These are phyloP conservation scores for Anoplius nigerrimus DNA, from an alignment of 2,888 invertebrate species.

Conservation along the genomic window DNA sequence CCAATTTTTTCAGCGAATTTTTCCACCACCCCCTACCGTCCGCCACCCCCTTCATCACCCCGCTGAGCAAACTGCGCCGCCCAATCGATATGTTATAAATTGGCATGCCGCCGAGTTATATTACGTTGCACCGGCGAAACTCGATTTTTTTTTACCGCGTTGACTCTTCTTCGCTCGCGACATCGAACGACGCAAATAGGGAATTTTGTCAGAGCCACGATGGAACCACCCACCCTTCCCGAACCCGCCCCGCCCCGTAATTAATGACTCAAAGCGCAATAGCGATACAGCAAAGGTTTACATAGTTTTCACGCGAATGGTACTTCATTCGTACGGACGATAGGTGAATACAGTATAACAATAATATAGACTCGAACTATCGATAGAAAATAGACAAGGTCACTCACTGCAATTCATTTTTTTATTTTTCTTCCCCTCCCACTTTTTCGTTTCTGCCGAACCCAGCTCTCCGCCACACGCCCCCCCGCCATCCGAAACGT, in stretches of 20 bases:
- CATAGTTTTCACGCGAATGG: conserved; percentile 61
- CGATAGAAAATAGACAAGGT: conserved; percentile 72
- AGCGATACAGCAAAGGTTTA: conserved; percentile 60
- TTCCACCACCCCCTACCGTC: no score
- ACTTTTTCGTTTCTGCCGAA: conserved; percentile 3
- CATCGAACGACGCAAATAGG: no score
- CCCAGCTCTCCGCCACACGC: conserved; percentile 21
- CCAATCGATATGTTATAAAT: no score
- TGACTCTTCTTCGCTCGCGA: no score
- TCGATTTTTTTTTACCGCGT: no score
- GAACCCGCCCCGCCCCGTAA: no score
- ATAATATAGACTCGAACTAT: conserved; percentile 70
- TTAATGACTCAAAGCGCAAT: conserved; percentile 5
- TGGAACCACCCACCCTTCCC: conserved; percentile 3
- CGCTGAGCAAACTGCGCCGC: no score
- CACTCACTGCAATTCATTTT: conserved; percentile 66
- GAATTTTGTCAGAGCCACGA: conserved; percentile 5
- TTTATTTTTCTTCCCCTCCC: conserved; percentile 42
- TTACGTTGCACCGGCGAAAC: no score
- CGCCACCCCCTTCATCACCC: no score
- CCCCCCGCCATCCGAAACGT: conserved; percentile 36
- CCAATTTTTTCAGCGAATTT: no score
- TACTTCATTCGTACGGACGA: conserved; percentile 63
- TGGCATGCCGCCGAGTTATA: no score
- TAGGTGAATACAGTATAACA: conserved; percentile 70